These are phyloP conservation scores for Prostheceraeus crozeri DNA, from an alignment of 2,888 invertebrate species.

Conservation along the genomic window DNA sequence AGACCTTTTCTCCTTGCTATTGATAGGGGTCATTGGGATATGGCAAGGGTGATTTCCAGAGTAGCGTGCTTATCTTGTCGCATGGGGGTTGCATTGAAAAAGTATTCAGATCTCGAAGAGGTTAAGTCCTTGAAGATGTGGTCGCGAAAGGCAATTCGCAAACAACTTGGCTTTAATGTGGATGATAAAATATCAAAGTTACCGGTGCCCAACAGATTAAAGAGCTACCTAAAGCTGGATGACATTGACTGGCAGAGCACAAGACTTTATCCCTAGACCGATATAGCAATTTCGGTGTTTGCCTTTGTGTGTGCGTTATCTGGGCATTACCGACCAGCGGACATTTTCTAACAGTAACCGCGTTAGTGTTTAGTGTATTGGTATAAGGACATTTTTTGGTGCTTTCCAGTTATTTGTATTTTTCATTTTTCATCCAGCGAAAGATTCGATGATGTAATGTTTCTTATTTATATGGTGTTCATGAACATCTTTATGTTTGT, in stretches of 20 bases:
- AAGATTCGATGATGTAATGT: no score
- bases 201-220: slow-evolving; percentile 50
- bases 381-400: no score
- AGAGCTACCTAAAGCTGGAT: slow-evolving; percentile 51
- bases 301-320: no score
- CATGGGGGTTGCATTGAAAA: background rate
- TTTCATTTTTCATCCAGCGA: no score
- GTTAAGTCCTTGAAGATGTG: slow-evolving; percentile 52
- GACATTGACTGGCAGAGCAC: slow-evolving; percentile 44
- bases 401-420: no score
- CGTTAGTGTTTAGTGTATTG: no score
- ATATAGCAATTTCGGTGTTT: no score
- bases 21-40: slow-evolving; percentile 52
- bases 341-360: no score
- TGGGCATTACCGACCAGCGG: no score
- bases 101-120: slow-evolving; percentile 32
- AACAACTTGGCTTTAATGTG: slow-evolving; percentile 50
- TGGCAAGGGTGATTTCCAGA: slow-evolving; percentile 49
- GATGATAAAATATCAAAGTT: slow-evolving; percentile 47
- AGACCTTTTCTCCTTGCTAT: slow-evolving; percentile 51
- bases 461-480: no score
- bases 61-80: slow-evolving; percentile 29
- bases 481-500: no score
- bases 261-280: no score
- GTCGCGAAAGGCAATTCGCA: slow-evolving; percentile 52